Conservation (phyloP, 2,113 vertebrate species). For the Turnix velox region DNA sequence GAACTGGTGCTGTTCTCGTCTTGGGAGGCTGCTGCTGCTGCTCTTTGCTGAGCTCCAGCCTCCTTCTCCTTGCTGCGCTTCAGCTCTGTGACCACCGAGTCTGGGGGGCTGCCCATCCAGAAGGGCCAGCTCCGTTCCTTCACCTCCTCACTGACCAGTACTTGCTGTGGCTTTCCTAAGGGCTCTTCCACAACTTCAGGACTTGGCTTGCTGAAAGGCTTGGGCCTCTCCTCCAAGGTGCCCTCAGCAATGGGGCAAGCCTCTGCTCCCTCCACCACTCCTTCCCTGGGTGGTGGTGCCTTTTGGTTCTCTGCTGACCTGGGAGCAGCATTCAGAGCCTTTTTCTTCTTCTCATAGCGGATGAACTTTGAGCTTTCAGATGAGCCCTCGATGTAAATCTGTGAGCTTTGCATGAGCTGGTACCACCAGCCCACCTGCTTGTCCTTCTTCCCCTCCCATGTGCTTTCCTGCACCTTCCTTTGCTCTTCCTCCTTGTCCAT, state of each 20-base stretch:
- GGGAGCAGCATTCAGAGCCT: neutral
- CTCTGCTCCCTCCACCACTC: conserved; percentile 92
- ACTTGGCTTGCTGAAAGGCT: neutral
- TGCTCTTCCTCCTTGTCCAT: conserved; percentile 58
- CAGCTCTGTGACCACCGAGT: conserved; percentile 83
- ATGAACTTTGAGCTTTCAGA: conserved; percentile 80
- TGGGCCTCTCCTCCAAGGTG: conserved; percentile 3
- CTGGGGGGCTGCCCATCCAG: conserved; percentile 96
- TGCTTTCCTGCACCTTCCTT: conserved; percentile 5
- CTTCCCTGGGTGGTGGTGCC: conserved; percentile 83
- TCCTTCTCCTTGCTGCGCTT: conserved; percentile 75
- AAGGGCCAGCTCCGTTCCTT: conserved; percentile 74
- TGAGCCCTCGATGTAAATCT: conserved; percentile 92
- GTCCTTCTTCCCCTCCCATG: conserved; percentile 61
- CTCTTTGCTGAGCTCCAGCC: neutral
- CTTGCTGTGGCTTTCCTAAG: conserved; percentile 43
- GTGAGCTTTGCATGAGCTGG: conserved; percentile 98
- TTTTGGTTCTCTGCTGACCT: neutral
- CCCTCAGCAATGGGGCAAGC: conserved; percentile 47
- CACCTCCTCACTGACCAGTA: neutral
- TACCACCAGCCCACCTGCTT: conserved; percentile 95
- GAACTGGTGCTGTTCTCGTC: neutral
- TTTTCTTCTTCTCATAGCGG: conserved; percentile 78
- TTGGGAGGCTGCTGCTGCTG: neutral
- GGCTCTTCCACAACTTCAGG: neutral